Evolutionary conservation across 1,140 invertebrate species (phyloP).

Genomic region (Drosophila seguyi): DNA sequence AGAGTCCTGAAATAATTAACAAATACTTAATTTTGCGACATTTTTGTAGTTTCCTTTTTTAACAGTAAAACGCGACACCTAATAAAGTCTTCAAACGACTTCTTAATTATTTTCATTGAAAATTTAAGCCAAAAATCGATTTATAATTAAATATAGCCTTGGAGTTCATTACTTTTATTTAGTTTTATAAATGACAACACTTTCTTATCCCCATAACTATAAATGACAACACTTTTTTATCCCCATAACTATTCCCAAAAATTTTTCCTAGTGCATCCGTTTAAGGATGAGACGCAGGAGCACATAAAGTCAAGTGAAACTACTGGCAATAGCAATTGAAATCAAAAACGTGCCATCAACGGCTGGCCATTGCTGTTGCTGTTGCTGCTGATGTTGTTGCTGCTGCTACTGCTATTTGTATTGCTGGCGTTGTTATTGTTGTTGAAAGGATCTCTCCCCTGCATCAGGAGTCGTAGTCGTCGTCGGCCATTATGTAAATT

Average conservation of each 20-base stretch:
- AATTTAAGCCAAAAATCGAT: not conserved
- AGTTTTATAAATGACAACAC: not conserved
- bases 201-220: too few species aligned
- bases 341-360: conserved; percentile 79
- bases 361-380: conserved; percentile 27
- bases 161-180: too few species aligned
- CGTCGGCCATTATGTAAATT: conserved; percentile 55
- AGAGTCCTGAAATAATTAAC: too few species aligned
- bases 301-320: conserved; percentile 65
- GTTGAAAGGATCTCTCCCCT: conserved; percentile 45
- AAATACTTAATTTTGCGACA: too few species aligned
- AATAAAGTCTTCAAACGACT: not conserved
- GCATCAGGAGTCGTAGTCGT: conserved; percentile 36
- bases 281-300: conserved; percentile 39
- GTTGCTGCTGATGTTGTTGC: conserved; percentile 12
- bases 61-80: not conserved
- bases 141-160: not conserved
- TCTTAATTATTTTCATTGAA: too few species aligned
- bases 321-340: conserved; percentile 63
- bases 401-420: conserved; percentile 24
- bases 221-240: too few species aligned
- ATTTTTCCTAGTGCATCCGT: conserved; percentile 20
- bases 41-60: not conserved
- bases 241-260: not conserved
- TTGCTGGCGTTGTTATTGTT: conserved; percentile 32